Evolutionary conservation across 2,797 vertebrate genomes (phyloP), one percentile per base, ranked within the genome.

Genomic region (Merluccius polli): DNA sequence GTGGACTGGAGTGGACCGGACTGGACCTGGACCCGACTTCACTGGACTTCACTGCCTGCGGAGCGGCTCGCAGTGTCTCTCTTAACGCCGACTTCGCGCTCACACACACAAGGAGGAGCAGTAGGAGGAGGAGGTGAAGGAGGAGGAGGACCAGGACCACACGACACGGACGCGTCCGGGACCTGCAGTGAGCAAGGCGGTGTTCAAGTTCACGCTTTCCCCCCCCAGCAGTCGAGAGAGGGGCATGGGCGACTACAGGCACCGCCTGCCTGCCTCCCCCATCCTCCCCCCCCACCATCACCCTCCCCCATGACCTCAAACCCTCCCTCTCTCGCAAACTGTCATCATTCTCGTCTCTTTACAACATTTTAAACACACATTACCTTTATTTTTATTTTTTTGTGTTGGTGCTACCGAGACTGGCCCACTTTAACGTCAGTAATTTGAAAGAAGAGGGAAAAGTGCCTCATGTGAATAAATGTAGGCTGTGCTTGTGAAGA

Each of bases 151-250:
- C n/a, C 38, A 48, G 11, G 2, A 52, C n/a, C 81, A 29, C 63
- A 44, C 33, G 35, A 38, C 27, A 67, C 70, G 78, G 74, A 79
- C 70, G 73, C 68, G 44, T 52, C 70, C 31, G n/a, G 13, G 75
- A 76, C 78, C 70, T 35, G 36, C 36, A 38, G 8, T 95, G 93
- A 94, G 70, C 32, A 13, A 35, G 82, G 85, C 89, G 67, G 86
- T 89, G 92, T 91, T 95, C 93, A 94, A 94, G 94, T 95, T 95
- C 93, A 94, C 85, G 84, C 91, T 83, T 82, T 85, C 84, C 80
- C 85, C 85, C 90, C 74, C 87, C 85, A 84, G 86, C 83, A 79
- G 82, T 59, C 11, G 76, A 81, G 73, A 81, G 86, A 81, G 86
- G 88, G 92, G 91, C 87, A 89, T 80, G 89, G 82, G 86, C 86